phyloP scores from a whole-genome alignment of 1,140 invertebrate species.

The Apolygus lucorum region DNA sequence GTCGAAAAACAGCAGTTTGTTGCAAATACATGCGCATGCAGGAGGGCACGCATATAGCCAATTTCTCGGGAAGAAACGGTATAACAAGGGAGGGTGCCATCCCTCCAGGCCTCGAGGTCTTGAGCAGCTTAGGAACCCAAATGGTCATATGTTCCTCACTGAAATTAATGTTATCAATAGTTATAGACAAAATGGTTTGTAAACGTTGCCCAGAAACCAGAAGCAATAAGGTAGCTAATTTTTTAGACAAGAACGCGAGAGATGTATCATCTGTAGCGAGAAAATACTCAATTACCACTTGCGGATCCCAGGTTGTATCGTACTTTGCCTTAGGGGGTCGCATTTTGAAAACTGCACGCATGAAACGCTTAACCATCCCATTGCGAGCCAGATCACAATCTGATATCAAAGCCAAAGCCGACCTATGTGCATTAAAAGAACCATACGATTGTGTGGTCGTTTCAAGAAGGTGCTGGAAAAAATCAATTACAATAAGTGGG shows the following conservation, averaged over 20 bases:
- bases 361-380: not conserved
- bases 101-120: not conserved
- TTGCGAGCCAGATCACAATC: not conserved
- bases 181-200: not conserved
- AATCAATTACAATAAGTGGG: not conserved
- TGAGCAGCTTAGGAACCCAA: not conserved
- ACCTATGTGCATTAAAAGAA: not conserved
- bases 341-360: not conserved
- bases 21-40: not conserved
- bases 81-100: not conserved
- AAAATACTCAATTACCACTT: not conserved
- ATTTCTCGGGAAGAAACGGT: not conserved
- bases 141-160: not conserved
- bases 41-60: not conserved
- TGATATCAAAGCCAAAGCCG: not conserved
- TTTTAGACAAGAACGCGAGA: not conserved
- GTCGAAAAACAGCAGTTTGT: not conserved
- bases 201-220: not conserved
- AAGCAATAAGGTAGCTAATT: not conserved
- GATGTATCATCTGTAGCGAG: not conserved
- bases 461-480: not conserved
- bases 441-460: not conserved
- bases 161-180: not conserved
- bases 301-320: not conserved
- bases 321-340: not conserved